Evolutionary conservation across 2,888 invertebrate species (phyloP), one percentile per base, ranked within the genome.

Genomic region (Anthrax anthrax): DNA sequence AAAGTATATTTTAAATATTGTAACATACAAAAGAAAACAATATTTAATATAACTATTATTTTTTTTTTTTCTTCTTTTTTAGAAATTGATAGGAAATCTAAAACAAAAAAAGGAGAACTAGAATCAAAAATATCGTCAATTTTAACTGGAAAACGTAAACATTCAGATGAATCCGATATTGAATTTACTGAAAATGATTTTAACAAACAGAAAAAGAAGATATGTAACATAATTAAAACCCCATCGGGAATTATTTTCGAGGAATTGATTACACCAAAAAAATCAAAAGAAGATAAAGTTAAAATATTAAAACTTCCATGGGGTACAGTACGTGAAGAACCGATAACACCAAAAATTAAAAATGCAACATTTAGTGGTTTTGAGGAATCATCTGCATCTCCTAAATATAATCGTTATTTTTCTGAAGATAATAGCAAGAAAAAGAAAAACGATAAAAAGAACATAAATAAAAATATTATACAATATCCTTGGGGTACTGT

Each of bases 291-390:
- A 2, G 44, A 39, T 32, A 37, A 46, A 16, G 39, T 42, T 5
- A 39, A 42, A 4, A 46, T 18, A 14, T 19, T 39, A 8, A 52
- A 57, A 19, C 55, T 59, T 23, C 46, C 57, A 3, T 57, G 60
- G 12, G 64, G 65, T n/a, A 54, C 54, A n/a, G 56, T 65, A 3
- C 49, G 53, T 18, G 62, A 64, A 6, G 63, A 63, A 51, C 60
- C 60, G 3, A 32, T 54, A 6, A 60, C 64, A 0, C 65, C 65
- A 6, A 52, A 36, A 50, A 13, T 23, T 2, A 45, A 42, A n/a
- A 47, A n/a, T n/a, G n/a, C 18, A 29, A 27, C 29, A 8, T 4
- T 32, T 13, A 42, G 42, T 34, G 42, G 39, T 17, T 48, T 48
- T 42, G 10, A 44, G n/a, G 48, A 42, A 39, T 19, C 41, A n/a